Conservation (phyloP, 2,797 vertebrate genomes). For the Mallotus villosus region DNA sequence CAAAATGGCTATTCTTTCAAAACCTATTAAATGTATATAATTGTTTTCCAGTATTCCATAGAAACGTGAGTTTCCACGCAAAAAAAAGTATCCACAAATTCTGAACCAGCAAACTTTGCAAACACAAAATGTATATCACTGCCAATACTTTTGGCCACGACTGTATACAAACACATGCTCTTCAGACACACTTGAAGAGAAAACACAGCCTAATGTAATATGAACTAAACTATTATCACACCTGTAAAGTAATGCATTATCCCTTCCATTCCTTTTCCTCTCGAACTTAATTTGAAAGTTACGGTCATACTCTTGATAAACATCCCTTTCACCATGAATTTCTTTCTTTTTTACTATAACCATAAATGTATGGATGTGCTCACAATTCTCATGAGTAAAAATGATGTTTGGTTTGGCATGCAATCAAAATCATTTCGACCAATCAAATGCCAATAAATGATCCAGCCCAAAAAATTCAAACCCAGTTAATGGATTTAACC, state of each 20-base stretch:
- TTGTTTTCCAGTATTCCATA: no score
- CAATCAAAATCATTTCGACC: constrained; percentile 13
- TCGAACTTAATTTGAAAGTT: constrained; percentile 21
- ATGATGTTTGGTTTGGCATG: constrained; percentile 22
- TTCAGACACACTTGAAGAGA: no score
- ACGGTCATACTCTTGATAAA: constrained; percentile 9
- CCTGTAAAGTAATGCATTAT: background rate
- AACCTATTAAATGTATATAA: no score
- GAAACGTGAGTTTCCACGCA: no score
- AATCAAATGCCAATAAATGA: constrained; percentile 15
- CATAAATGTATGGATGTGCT: constrained; percentile 32
- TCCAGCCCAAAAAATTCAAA: constrained; percentile 27
- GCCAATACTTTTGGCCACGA: no score
- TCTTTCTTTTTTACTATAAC: no score
- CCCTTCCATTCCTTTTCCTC: constrained; percentile 12
- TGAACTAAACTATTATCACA: background rate
- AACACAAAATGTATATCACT: background rate
- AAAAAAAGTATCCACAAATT: no score
- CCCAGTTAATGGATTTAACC: constrained; percentile 24
- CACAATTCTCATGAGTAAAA: constrained; percentile 4
- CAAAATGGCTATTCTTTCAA: no score
- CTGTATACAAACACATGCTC: no score
- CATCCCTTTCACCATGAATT: no score
- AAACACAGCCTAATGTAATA: no score
- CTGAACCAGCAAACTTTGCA: no score